These are phyloP conservation scores for Philypnodon macrostomus DNA, from an alignment of 2,797 vertebrate species.

Conservation along the genomic window DNA sequence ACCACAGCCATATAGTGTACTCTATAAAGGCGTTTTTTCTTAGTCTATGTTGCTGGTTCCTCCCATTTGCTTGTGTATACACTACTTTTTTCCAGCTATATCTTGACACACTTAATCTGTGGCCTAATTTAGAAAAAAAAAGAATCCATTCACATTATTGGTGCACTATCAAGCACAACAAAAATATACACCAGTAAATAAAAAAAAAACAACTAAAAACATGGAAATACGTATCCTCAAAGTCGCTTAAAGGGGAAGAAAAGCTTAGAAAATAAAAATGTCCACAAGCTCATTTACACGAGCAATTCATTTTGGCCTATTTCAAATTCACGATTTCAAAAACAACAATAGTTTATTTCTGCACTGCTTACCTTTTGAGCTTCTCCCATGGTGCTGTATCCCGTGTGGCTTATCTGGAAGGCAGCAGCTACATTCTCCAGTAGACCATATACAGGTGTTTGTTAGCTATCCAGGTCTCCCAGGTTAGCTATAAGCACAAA, in stretches of 20 bases:
- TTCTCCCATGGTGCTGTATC: slow-evolving; percentile 82
- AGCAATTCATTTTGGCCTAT: too few relatives aligned
- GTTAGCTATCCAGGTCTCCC: slow-evolving; percentile 31
- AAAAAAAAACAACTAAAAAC: too few relatives aligned
- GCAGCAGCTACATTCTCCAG: slow-evolving; percentile 74
- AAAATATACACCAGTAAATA: slow-evolving; percentile 7
- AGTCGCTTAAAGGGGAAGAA: too few relatives aligned
- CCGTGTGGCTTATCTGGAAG: slow-evolving; percentile 49
- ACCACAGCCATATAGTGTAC: background rate
- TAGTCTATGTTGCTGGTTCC: background rate
- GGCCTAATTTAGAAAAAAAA: slow-evolving; percentile 41
- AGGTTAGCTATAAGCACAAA: slow-evolving; percentile 28
- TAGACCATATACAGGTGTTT: slow-evolving; percentile 47
- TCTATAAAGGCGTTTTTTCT: too few relatives aligned
- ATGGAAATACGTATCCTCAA: too few relatives aligned
- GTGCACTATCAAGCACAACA: slow-evolving; percentile 10
- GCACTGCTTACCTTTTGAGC: slow-evolving; percentile 82
- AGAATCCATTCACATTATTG: slow-evolving; percentile 40
- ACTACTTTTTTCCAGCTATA: background rate
- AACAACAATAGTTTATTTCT: slow-evolving; percentile 1
- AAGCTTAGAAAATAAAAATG: too few relatives aligned
- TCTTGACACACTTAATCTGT: slow-evolving; percentile 30
- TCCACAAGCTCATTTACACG: too few relatives aligned
- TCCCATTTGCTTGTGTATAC: slow-evolving; percentile 4
- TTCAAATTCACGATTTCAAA: too few relatives aligned